Base-by-base conservation (phyloP, 2,113 vertebrate species). In the Rhabdornis inornatus region DNA sequence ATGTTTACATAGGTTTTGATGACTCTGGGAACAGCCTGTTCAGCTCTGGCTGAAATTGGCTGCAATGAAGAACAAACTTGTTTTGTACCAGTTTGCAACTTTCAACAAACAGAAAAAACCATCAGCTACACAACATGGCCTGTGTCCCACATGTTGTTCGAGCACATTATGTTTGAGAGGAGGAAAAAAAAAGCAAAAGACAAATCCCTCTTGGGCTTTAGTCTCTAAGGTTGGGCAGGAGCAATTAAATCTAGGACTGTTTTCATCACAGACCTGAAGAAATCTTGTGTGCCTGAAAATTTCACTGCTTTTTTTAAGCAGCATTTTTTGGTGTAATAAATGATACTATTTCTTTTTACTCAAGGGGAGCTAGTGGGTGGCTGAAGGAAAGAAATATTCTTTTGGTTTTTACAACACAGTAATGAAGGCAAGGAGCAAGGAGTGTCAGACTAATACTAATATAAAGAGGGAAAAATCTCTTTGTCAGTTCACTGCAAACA, bases 1-100 rank as follows among this genome's bases (percentile, higher is more conserved):
- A 55, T 97, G 96, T 97, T 97, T 97, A 97, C 94, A 96, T 75
- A 96, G 95, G 96, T 95, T 96, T 96, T 94, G 96, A 97, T 95
- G 96, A 94, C 96, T 96, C 94, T 93, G 95, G 96, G 95, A 97
- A 97, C 96, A 96, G 95, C 90, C 95, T 96, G 93, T 72, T 96
- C 93, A 44, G 95, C 93, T 95, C 95, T 75, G 95, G 95, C 93
- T 97, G 94, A 96, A 97, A 96, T 95, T 96, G 95, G 95, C 96
- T 97, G 96, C 90, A 95, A 96, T 0, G 76, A 93, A 95, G 95
- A 96, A 96, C 95, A 97, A 96, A 95, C 93, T 95, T 96, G 95
- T 97, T 97, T 97, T 92, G 95, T 96, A 96, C 96, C 95, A 93
- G 86, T 95, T 92, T 96, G 93, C 80, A 95, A 96, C 95, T 96